phyloP scores from a whole-genome alignment of 2,888 invertebrate genomes.

The Euclidia mi region DNA sequence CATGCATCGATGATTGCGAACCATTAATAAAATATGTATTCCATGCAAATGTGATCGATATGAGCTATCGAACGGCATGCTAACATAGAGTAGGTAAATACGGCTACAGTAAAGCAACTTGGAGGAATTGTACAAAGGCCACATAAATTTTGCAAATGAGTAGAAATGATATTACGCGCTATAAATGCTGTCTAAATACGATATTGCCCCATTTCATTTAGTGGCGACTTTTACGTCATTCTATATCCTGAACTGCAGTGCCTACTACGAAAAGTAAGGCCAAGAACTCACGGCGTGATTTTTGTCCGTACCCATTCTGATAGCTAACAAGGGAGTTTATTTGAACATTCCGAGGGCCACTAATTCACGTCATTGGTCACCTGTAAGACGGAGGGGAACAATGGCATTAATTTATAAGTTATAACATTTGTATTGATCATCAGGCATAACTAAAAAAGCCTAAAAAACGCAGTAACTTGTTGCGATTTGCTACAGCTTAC shows the following conservation, averaged over 20 bases:
- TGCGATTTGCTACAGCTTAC: no score
- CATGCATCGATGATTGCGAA: slow-evolving; percentile 46
- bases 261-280: background rate
- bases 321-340: no score
- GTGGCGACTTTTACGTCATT: slow-evolving; percentile 27
- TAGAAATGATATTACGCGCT: slow-evolving; percentile 32
- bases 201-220: slow-evolving; percentile 21
- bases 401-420: no score
- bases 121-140: slow-evolving; percentile 12
- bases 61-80: slow-evolving; percentile 28
- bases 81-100: slow-evolving; percentile 7
- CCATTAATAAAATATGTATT: slow-evolving; percentile 34
- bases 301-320: background rate
- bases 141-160: slow-evolving; percentile 24
- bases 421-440: no score
- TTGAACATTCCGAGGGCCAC: no score
- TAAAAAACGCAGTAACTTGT: no score
- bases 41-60: slow-evolving; percentile 48
- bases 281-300: background rate
- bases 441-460: no score
- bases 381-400: no score
- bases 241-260: background rate
- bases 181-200: slow-evolving; percentile 21
- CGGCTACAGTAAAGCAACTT: slow-evolving; percentile 26
- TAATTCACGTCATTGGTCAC: no score